A percentile compares a stretch with the other conserved stretches of the same genome.
phyloP scores from a whole-genome alignment of 2,797 vertebrate genomes.

The Clarias laeviceps region DNA sequence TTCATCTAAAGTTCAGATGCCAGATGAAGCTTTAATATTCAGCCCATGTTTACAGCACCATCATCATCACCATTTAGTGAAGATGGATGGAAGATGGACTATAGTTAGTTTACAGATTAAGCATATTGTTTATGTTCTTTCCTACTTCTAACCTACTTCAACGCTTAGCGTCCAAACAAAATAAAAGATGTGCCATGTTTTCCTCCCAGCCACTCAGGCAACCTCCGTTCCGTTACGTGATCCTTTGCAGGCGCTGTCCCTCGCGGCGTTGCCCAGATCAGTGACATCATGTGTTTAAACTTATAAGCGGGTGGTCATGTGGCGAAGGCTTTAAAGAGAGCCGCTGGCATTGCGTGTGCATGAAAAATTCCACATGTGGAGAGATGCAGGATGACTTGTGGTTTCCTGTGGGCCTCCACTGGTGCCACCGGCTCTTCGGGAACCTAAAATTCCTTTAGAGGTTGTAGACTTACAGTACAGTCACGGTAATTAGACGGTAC shows the following conservation, averaged over 20 bases:
- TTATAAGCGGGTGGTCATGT: slow-evolving; percentile 66
- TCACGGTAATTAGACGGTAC: neutral
- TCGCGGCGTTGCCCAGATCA: slow-evolving; percentile 61
- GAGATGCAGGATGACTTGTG: slow-evolving; percentile 77
- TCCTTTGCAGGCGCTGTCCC: slow-evolving; percentile 51
- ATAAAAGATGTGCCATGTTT: slow-evolving; percentile 1
- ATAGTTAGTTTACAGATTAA: slow-evolving; percentile 11
- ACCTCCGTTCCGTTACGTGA: slow-evolving; percentile 52
- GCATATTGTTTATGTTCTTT: neutral
- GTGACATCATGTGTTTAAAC: slow-evolving; percentile 76
- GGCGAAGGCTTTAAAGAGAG: slow-evolving; percentile 66
- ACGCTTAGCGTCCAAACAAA: slow-evolving; percentile 2
- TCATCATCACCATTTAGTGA: slow-evolving; percentile 7
- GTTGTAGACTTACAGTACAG: neutral
- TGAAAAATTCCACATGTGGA: slow-evolving; percentile 78
- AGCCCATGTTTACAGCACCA: slow-evolving; percentile 12
- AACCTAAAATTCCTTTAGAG: slow-evolving; percentile 24
- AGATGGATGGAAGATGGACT: too few species aligned
- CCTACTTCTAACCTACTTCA: slow-evolving; percentile 8
- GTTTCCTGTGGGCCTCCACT: slow-evolving; percentile 64
- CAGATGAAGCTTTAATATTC: slow-evolving; percentile 2
- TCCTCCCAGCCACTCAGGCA: slow-evolving; percentile 23
- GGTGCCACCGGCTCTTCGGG: slow-evolving; percentile 30
- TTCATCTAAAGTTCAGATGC: slow-evolving; percentile 15
- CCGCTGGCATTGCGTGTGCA: slow-evolving; percentile 67